Conservation (phyloP, 2,797 vertebrate species). For the Prunella strophiata region DNA sequence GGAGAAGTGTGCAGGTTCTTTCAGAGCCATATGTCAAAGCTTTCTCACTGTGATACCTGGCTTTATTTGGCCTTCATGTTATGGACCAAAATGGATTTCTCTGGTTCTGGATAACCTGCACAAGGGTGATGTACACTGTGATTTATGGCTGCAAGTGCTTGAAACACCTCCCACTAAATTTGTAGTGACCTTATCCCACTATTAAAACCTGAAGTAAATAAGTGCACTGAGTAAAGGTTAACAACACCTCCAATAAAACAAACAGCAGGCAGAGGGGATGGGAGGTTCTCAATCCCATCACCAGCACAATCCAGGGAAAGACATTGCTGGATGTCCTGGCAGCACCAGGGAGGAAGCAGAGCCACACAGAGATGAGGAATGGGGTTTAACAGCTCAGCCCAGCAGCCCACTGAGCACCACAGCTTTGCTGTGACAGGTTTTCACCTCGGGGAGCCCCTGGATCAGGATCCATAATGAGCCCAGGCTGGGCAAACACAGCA, state of each 20-base stretch:
- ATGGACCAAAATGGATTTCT: conserved; percentile 73
- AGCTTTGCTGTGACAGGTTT: neutral
- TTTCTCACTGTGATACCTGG: conserved; percentile 39
- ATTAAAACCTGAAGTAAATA: conserved; percentile 63
- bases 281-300: neutral
- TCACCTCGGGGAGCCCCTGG: neutral
- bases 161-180: conserved; percentile 71
- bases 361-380: neutral
- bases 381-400: neutral
- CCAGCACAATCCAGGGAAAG: neutral
- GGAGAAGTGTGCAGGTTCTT: conserved; percentile 41
- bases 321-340: neutral
- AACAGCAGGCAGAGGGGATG: conserved; percentile 24
- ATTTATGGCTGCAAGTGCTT: conserved; percentile 72
- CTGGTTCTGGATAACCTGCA: conserved; percentile 50
- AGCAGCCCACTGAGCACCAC: rapidly evolving
- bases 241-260: conserved; percentile 67
- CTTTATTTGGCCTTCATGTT: conserved; percentile 57
- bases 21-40: conserved; percentile 66
- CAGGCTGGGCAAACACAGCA: neutral
- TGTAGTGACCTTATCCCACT: conserved; percentile 66
- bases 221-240: conserved; percentile 68
- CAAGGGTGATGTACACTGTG: conserved; percentile 19
- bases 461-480: neutral
- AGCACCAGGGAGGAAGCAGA: neutral